These are phyloP conservation scores for Anseranas semipalmata DNA, from an alignment of 2,113 vertebrate genomes.

Conservation along the genomic window DNA sequence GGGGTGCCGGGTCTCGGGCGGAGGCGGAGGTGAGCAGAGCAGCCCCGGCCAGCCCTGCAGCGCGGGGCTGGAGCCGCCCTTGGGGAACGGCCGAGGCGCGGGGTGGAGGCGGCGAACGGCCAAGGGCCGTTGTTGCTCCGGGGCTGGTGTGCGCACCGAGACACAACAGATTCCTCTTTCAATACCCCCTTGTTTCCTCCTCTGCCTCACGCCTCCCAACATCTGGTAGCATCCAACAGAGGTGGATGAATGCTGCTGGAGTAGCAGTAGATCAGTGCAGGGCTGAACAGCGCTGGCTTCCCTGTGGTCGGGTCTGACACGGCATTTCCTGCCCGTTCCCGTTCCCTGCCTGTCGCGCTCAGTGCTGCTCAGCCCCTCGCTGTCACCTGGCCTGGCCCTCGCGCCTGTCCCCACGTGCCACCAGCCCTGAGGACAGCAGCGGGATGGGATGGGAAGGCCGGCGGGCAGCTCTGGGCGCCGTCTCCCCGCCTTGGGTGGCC, in stretches of 20 bases:
- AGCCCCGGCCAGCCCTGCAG: background rate
- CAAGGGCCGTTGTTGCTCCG: background rate
- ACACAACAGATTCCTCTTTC: background rate
- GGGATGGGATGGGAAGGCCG: background rate
- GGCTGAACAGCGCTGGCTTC: background rate
- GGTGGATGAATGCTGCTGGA: background rate
- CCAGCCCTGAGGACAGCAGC: background rate
- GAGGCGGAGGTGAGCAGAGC: background rate
- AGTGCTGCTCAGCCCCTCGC: background rate
- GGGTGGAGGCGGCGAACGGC: fast-evolving
- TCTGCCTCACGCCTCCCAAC: background rate
- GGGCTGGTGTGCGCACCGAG: fast-evolving
- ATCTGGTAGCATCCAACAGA: conserved; percentile 11
- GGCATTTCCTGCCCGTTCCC: background rate
- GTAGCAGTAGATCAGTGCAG: fast-evolving
- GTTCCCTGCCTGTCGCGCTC: background rate
- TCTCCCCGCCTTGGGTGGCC: background rate
- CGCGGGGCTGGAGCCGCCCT: background rate
- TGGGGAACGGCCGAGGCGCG: fast-evolving
- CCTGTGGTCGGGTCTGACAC: fast-evolving
- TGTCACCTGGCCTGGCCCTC: background rate
- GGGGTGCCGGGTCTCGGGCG: fast-evolving
- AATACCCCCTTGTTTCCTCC: background rate
- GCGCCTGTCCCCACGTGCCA: fast-evolving
- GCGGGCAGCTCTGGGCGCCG: background rate